Evolutionary conservation across 2,113 vertebrate species (phyloP).

Genomic region (Aleadryas rufinucha): DNA sequence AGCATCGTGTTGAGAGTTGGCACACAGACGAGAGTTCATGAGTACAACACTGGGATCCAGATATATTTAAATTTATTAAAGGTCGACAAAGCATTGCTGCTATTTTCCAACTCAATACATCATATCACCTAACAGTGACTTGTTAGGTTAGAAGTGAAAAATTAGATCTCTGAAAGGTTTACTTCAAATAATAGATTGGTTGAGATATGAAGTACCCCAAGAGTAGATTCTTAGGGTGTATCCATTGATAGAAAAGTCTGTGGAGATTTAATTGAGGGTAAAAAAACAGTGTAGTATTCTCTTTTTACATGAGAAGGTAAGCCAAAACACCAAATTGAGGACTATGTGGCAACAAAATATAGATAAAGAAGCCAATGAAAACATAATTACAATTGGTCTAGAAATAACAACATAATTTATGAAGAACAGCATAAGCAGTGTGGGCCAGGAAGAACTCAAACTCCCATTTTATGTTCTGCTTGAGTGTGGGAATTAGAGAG

Average conservation of each 20-base stretch:
- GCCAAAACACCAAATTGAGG: conserved; percentile 50
- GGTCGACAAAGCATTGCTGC: background rate
- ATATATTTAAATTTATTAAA: conserved; percentile 19
- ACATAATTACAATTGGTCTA: conserved; percentile 72
- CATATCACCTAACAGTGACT: conserved; percentile 20
- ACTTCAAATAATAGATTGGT: conserved; percentile 55
- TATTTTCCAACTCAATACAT: conserved; percentile 40
- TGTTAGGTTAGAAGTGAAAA: conserved; percentile 51
- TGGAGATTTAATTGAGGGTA: conserved; percentile 44
- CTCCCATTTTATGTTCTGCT: conserved; percentile 49
- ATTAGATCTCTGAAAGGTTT: background rate
- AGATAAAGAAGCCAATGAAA: conserved; percentile 72
- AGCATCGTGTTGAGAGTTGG: background rate
- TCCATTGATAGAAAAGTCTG: conserved; percentile 53
- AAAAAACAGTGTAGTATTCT: conserved; percentile 29
- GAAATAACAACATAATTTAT: conserved; percentile 71
- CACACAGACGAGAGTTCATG: background rate
- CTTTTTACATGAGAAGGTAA: conserved; percentile 56
- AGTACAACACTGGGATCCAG: background rate
- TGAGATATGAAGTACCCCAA: conserved; percentile 42
- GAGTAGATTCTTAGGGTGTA: conserved; percentile 21
- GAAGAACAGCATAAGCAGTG: conserved; percentile 52
- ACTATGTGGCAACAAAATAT: conserved; percentile 66
- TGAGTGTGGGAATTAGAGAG: conserved; percentile 30
- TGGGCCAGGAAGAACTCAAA: conserved; percentile 35